Evolutionary conservation across 1,140 invertebrate genomes (phyloP), one percentile per base, ranked within the genome.

Genomic region (Lineus longissimus): DNA sequence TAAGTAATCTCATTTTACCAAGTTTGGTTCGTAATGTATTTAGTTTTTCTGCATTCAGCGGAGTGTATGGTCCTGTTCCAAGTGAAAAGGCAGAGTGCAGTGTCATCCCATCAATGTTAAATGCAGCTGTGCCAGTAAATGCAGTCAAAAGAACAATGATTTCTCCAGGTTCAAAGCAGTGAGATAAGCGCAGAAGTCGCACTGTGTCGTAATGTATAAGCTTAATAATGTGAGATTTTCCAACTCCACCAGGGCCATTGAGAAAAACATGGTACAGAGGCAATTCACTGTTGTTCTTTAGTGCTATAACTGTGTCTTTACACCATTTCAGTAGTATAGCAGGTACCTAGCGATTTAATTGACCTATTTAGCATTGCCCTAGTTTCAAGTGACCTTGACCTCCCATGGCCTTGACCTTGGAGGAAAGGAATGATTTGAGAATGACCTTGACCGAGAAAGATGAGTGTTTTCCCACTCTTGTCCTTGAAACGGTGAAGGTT

Each of bases 61-160:
- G n/a, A 7, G n/a, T 51, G 47, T 23, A 51, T 9, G 6, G 47
- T 7, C 25, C 25, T 6, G 25, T 27, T n/a, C 19, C 19, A 6
- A 51, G 25, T 4, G n/a, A 27, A 51, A 51, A 51, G 6, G 47
- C 47, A 4, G 47, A 23, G n/a, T 51, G 47, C 9, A 51, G 47
- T 23, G 47, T 51, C 25, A 51, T 51, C 9, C 47, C 47, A 9
- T 51, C 25, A n/a, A 51, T 51, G 47, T 51, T 51, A n/a, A 51
- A 51, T 4, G 47, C 47, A 51, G 47, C 47, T 9, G 47, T 51
- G 6, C 47, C 47, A 4, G 47, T 51, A n/a, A 27, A 27, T 4
- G 47, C 47, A 51, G 47, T 51, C n/a, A 51, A n/a, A 19, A 51
- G 25, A 19, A 51, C 47, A 51, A 27, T 51, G n/a, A 51, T n/a